A percentile compares a stretch with the other conserved stretches of the same genome.
These are phyloP conservation scores for Nymphalis urticae DNA, from an alignment of 2,888 invertebrate species.

Conservation along the genomic window DNA sequence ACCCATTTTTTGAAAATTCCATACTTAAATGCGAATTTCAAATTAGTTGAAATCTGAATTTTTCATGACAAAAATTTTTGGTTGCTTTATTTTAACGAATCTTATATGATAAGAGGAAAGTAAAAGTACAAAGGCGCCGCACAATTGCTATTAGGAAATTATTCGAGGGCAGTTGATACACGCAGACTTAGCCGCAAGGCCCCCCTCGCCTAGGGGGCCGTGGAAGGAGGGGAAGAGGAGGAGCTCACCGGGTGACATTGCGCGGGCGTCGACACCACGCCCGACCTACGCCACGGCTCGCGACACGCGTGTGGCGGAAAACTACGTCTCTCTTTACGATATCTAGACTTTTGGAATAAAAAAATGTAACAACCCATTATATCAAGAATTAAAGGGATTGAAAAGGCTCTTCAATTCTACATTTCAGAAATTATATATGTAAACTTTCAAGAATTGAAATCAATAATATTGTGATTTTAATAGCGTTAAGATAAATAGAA, in stretches of 20 bases:
- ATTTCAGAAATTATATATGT: too few species aligned
- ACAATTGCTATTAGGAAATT: conserved; percentile 65
- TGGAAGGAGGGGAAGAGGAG: conserved; percentile 44
- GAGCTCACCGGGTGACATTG: conserved; percentile 75
- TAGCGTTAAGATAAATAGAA: too few species aligned
- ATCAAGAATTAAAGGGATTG: too few species aligned
- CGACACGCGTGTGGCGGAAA: conserved; percentile 53
- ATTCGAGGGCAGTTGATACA: conserved; percentile 51
- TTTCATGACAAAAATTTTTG: neutral
- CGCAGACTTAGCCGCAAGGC: conserved; percentile 40
- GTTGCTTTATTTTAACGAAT: neutral
- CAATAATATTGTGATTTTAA: too few species aligned
- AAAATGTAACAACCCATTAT: neutral
- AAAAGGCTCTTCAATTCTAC: too few species aligned
- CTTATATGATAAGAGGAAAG: neutral
- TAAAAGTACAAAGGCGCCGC: conserved; percentile 45
- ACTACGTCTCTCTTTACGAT: conserved; percentile 55
- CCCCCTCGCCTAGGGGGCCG: conserved; percentile 36
- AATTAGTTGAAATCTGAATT: neutral
- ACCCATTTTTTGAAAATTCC: neutral
- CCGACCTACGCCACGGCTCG: conserved; percentile 72
- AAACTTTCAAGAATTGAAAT: too few species aligned
- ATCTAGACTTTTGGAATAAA: conserved; percentile 34
- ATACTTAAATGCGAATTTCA: neutral
- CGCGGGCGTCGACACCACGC: conserved; percentile 72